Percentiles rank a stretch among this genome's conserved stretches.
These are phyloP conservation scores for Sphaerodactylus townsendi DNA, from an alignment of 2,113 vertebrate genomes.

Conservation along the genomic window DNA sequence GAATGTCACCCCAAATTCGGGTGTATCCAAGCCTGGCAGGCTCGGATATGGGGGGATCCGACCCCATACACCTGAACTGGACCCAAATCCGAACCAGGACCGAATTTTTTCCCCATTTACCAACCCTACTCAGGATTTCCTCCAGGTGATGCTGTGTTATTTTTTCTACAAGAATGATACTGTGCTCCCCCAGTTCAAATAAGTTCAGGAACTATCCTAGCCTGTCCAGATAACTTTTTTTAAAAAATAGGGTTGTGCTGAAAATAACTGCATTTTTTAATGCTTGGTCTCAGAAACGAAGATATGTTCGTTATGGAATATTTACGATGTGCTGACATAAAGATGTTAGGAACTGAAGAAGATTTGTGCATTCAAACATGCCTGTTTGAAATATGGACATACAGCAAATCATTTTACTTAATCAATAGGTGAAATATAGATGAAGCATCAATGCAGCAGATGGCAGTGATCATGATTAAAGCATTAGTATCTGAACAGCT, in stretches of 20 bases:
- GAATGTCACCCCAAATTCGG: no score
- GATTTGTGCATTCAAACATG: neutral
- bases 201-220: no score
- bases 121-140: no score
- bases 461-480: neutral
- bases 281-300: neutral
- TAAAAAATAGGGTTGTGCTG: neutral
- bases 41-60: no score
- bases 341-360: neutral
- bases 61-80: no score
- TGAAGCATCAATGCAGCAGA: neutral
- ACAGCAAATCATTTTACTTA: neutral
- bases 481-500: neutral
- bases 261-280: neutral
- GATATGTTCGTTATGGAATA: neutral
- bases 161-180: no score
- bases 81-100: no score
- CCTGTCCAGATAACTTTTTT: neutral
- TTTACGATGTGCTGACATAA: neutral
- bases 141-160: no score
- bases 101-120: no score
- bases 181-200: no score
- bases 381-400: neutral
- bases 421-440: neutral
- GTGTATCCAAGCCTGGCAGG: no score